phyloP scores from a whole-genome alignment of 2,113 vertebrate genomes.

The Melospiza melodia region DNA sequence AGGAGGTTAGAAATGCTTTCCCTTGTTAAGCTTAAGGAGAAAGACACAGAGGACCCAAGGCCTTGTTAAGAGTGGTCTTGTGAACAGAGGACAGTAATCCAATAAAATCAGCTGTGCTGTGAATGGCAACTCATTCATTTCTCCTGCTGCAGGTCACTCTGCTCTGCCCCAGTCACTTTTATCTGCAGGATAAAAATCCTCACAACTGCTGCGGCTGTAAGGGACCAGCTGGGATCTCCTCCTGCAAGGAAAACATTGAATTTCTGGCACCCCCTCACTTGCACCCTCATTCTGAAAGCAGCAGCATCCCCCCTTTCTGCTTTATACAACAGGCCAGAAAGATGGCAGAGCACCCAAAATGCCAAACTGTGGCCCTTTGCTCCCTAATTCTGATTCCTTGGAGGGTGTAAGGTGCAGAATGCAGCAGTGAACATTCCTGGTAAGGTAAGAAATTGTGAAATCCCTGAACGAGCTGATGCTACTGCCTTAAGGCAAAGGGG shows the following conservation, averaged over 20 bases:
- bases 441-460: not conserved
- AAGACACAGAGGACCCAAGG: not conserved
- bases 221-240: not conserved
- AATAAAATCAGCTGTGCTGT: not conserved
- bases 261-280: not conserved
- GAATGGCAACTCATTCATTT: not conserved
- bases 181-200: not conserved
- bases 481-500: not conserved
- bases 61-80: not conserved
- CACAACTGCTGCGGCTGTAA: not conserved
- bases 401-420: not conserved
- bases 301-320: not conserved
- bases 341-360: not conserved
- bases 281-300: not conserved
- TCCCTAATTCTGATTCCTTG: not conserved
- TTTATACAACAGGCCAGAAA: not conserved
- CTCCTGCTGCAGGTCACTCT: not conserved
- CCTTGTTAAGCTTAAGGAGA: not conserved
- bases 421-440: not conserved
- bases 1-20: not conserved
- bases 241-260: not conserved
- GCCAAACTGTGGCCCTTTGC: accelerated
- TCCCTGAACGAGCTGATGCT: not conserved
- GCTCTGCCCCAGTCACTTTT: not conserved
- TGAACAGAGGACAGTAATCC: not conserved